Evolutionary conservation across 2,113 vertebrate genomes (phyloP).

Genomic region (Crypturellus undulatus): DNA sequence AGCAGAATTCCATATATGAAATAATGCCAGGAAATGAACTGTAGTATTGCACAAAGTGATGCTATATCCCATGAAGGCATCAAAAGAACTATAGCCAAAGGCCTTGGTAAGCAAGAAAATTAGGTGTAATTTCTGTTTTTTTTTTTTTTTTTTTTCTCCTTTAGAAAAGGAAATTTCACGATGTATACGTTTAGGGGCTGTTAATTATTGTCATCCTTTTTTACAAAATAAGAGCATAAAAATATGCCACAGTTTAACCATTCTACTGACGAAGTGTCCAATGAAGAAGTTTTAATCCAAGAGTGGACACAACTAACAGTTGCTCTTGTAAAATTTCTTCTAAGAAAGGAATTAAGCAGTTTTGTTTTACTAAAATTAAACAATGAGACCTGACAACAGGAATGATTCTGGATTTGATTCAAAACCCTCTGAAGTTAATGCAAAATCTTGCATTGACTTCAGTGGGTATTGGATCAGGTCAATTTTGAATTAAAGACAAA

Average conservation of each 20-base stretch:
- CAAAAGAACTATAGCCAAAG: conserved; percentile 31
- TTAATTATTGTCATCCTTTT: conserved; percentile 28
- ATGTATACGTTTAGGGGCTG: neutral
- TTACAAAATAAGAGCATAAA: conserved; percentile 8
- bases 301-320: conserved; percentile 15
- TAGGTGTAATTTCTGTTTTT: neutral
- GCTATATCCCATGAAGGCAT: conserved; percentile 17
- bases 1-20: neutral
- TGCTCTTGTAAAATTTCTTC: neutral
- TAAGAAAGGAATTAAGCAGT: conserved; percentile 34
- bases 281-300: conserved; percentile 52
- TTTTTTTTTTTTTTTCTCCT: neutral
- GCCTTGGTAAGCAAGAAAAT: neutral
- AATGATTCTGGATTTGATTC: neutral
- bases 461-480: neutral
- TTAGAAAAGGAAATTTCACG: neutral
- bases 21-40: conserved; percentile 50
- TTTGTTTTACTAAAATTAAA: conserved; percentile 56
- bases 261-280: conserved; percentile 51
- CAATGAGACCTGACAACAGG: neutral
- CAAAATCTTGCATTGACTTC: neutral
- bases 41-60: conserved; percentile 3
- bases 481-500: conserved; percentile 3
- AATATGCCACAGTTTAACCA: conserved; percentile 7
- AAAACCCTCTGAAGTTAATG: neutral